phyloP scores from a whole-genome alignment of 2,888 invertebrate genomes.

The Alcis repandata region DNA sequence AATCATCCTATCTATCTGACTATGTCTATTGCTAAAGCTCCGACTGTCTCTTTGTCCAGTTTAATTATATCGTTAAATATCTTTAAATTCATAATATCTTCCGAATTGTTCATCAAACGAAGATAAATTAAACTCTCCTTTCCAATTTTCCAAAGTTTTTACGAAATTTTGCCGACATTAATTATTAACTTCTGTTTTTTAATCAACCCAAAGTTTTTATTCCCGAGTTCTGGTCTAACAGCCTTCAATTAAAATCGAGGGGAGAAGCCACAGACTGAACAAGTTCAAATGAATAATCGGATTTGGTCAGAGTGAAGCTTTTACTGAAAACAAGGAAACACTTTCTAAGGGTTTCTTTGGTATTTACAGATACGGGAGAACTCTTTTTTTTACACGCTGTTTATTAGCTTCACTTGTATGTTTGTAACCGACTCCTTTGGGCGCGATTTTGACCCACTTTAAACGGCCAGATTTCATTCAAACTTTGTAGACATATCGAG shows the following conservation, averaged over 20 bases:
- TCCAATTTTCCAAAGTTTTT: slow-evolving; percentile 17
- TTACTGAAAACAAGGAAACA: slow-evolving; percentile 23
- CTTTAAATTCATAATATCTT: slow-evolving; percentile 14
- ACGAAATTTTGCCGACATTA: slow-evolving; percentile 26
- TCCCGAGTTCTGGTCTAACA: slow-evolving; percentile 18
- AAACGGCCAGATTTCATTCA: no score
- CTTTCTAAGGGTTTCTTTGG: slow-evolving; percentile 19
- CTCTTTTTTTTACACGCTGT: no score
- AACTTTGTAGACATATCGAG: no score
- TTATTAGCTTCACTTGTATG: no score
- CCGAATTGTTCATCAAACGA: slow-evolving; percentile 9
- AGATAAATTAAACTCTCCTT: slow-evolving; percentile 28
- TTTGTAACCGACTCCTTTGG: no score
- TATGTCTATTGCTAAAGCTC: background rate
- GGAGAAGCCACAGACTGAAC: slow-evolving; percentile 25
- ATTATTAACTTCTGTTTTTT: slow-evolving; percentile 34
- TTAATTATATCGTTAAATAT: slow-evolving; percentile 4
- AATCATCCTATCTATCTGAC: no score
- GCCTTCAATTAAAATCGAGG: slow-evolving; percentile 33
- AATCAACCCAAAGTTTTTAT: slow-evolving; percentile 30
- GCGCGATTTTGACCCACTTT: no score
- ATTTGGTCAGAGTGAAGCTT: slow-evolving; percentile 23
- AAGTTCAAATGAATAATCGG: slow-evolving; percentile 32
- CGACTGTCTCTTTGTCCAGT: background rate
- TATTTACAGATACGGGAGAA: slow-evolving; percentile 7